Evolutionary conservation across 2,888 invertebrate species (phyloP).

Genomic region (Allacma fusca): DNA sequence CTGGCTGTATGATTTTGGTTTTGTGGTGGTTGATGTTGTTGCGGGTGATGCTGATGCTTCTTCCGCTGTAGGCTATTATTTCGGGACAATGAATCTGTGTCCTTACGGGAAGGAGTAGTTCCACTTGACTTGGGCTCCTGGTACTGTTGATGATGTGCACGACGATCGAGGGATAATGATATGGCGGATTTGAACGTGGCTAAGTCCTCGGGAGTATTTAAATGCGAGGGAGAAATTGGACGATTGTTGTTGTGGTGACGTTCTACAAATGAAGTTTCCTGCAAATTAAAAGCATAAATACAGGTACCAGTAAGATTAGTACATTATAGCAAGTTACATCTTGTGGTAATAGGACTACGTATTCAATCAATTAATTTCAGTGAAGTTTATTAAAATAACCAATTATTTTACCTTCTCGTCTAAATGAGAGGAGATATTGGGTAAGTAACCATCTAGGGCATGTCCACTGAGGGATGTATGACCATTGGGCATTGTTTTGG

Average conservation of each 20-base stretch:
- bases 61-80: slow-evolving; percentile 60
- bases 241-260: slow-evolving; percentile 72
- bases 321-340: too few species aligned
- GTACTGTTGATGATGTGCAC: slow-evolving; percentile 25
- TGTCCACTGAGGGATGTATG: slow-evolving; percentile 48
- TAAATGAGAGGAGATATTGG: slow-evolving; percentile 59
- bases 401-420: slow-evolving; percentile 58
- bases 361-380: too few species aligned
- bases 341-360: too few species aligned
- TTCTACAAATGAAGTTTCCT: slow-evolving; percentile 74
- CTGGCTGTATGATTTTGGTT: slow-evolving; percentile 53
- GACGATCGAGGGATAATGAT: slow-evolving; percentile 39
- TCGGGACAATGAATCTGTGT: slow-evolving; percentile 42
- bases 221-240: slow-evolving; percentile 61
- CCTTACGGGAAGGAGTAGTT: slow-evolving; percentile 6
- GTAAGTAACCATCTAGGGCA: slow-evolving; percentile 59
- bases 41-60: slow-evolving; percentile 48
- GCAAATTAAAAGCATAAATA: slow-evolving; percentile 26
- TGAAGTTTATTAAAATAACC: slow-evolving; percentile 6
- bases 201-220: slow-evolving; percentile 57
- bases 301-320: background rate
- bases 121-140: slow-evolving; percentile 24
- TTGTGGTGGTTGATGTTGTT: background rate
- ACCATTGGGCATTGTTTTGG: slow-evolving; percentile 58
- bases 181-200: slow-evolving; percentile 49